Base-by-base conservation (phyloP, 2,888 invertebrate species). In the Platycheirus rosarum region DNA sequence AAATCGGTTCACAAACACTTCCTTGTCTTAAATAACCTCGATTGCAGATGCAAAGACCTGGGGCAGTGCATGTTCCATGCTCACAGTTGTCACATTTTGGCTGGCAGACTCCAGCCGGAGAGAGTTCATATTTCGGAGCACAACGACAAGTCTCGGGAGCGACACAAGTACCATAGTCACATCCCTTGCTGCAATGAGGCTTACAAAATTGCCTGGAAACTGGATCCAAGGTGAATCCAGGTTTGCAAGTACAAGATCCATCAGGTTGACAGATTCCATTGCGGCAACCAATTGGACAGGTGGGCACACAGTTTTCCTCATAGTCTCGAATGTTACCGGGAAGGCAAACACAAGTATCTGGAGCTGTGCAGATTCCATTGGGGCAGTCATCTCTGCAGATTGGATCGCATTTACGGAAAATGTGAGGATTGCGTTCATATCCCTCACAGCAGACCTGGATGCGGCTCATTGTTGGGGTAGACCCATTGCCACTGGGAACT, bases 391-490 rank as follows among this genome's bases (percentile, higher is more conserved):
- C 89, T 0, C 42, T 82, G 77, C 93, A 93, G 16, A 90, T 84
- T 0, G 92, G 92, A 57, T 88, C 87, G 77, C 92, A 92, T 71
- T 87, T 91, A 2, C 91, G 91, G 85, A 85, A 91, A 87, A 91
- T 91, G 87, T 92, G 92, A 5, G 91, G 90, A 88, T 94, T 93
- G 9, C 93, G 92, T 77, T 92, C 91, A 89, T 94, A 95, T 13
- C 95, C 95, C 0, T 93, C 92, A 87, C 96, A 96, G 87, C 96
- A 96, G 20, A 93, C 92, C 82, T 93, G 91, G 85, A 95, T 93
- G 77, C 92, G 92, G 86, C 94, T 94, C 86, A 93, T 91, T 18
- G 93, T 92, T 5, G 93, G 90, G 1, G 92, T 91, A 0, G 94
- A 89, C 26, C 90, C 90, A 78, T 90, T 90, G 49, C 90, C 89